Evolutionary conservation across 2,888 invertebrate genomes (phyloP), one percentile per base, ranked within the genome.

Genomic region (Margaritifera margaritifera): DNA sequence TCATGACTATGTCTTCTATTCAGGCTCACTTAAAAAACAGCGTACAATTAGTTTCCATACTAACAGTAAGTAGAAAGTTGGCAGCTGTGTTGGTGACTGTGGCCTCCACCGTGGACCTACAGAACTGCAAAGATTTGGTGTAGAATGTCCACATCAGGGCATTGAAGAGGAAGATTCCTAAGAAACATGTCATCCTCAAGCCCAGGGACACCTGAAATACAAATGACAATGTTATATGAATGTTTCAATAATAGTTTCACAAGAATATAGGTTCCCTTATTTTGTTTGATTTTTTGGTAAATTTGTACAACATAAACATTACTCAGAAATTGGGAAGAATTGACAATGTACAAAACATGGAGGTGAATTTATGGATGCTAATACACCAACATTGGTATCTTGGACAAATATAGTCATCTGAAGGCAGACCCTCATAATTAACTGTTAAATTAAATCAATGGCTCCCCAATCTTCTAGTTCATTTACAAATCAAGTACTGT

Each of bases 141-240:
- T 91, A 91, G 22, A 89, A 87, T 15, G 90, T 89, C 90, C 90
- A 91, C 91, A 91, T 91, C 31, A 91, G 69, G 8, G 87, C 88
- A 84, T 91, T 91, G 69, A 88, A 87, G 2, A 89, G 71, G 74
- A 91, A 84, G 82, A 90, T 90, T 52, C 87, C 77, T 5, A 82
- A 78, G 72, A 90, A 89, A 68, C 88, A 88, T 2, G 82, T 31
- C 6, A 86, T 72, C 62, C 90, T 79, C 4, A 89, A 75, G 62
- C 85, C 80, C 11, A 86, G 24, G n/a, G 86, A 74, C 1, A 86
- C 65, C 90, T 90, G 80, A 64, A 75, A 73, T 27, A 79, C 74
- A 67, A 51, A 71, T 62, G 63, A 69, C n/a, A n/a, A 52, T 62
- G 20, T 51, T 25, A 59, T 19, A 25, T 25, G 20, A 59, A 59